phyloP scores from a whole-genome alignment of 2,888 invertebrate genomes.

The Heliconius sara region DNA sequence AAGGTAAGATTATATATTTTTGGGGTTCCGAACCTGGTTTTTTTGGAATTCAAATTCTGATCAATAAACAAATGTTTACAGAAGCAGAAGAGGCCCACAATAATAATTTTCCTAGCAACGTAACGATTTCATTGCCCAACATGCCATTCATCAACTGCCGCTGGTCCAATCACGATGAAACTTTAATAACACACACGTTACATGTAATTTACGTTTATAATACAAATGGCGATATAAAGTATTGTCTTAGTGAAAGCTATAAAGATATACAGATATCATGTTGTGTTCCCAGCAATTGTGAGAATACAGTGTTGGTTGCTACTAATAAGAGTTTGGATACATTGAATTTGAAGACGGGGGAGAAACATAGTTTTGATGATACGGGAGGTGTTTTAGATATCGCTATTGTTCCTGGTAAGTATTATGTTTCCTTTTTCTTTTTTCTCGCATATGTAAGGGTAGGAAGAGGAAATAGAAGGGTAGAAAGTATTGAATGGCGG shows the following conservation, averaged over 20 bases:
- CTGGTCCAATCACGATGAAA: slow-evolving; percentile 71
- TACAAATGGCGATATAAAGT: slow-evolving; percentile 60
- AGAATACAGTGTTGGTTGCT: slow-evolving; percentile 67
- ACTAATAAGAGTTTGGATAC: slow-evolving; percentile 59
- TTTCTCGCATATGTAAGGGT: no score
- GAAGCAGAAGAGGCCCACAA: slow-evolving; percentile 71
- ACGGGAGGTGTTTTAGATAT: slow-evolving; percentile 66
- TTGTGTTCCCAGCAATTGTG: slow-evolving; percentile 70
- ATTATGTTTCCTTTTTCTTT: neutral
- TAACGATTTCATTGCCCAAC: slow-evolving; percentile 62
- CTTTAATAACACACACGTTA: slow-evolving; percentile 69
- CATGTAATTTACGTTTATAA: slow-evolving; percentile 70
- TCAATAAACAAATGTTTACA: slow-evolving; percentile 48
- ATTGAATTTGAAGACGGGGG: slow-evolving; percentile 65
- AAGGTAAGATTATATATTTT: slow-evolving; percentile 58
- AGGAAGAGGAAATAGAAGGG: no score
- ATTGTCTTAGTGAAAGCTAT: slow-evolving; percentile 63
- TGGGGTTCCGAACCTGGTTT: neutral
- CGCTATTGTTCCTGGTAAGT: slow-evolving; percentile 71
- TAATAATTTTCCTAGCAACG: slow-evolving; percentile 63
- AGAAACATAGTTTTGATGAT: slow-evolving; percentile 66
- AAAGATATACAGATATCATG: slow-evolving; percentile 63
- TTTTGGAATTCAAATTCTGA: neutral
- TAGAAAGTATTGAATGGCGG: no score
- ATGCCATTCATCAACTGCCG: slow-evolving; percentile 69